Percentiles rank a stretch among this genome's conserved stretches.
Evolutionary conservation across 1,140 invertebrate species (phyloP).

Genomic region (Zaprionus gabonicus): DNA sequence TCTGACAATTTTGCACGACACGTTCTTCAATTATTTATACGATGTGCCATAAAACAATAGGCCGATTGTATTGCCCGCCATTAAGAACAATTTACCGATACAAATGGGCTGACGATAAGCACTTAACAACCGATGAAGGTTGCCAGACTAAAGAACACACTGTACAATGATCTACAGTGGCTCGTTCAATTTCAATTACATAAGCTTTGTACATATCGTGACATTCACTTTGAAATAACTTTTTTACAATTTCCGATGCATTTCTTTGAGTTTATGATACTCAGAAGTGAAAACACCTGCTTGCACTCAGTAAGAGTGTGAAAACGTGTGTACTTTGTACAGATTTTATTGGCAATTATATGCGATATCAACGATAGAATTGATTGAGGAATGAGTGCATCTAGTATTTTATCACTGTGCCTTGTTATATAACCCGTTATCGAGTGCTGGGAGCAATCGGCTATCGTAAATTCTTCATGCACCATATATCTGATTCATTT

Average conservation of each 20-base stretch:
- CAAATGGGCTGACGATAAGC: conserved; percentile 18
- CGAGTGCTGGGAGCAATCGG: neutral
- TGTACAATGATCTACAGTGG: neutral
- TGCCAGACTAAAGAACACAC: neutral
- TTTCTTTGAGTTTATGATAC: too few species aligned
- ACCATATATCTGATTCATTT: neutral
- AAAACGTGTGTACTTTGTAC: neutral
- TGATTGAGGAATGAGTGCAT: neutral
- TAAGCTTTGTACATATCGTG: neutral
- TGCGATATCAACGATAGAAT: neutral
- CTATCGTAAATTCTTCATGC: neutral
- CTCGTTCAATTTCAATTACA: neutral
- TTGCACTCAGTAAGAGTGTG: neutral
- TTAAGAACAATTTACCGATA: conserved; percentile 32
- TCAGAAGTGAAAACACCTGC: neutral
- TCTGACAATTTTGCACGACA: neutral
- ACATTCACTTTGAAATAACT: neutral
- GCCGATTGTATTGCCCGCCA: conserved; percentile 15
- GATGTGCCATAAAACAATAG: conserved; percentile 34
- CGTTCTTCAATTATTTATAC: neutral
- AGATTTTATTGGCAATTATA: conserved; percentile 9
- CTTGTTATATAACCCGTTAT: neutral
- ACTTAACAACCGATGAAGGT: neutral
- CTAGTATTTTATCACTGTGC: neutral
- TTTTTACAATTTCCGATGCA: neutral